These are phyloP conservation scores for Cantharis rufa DNA, from an alignment of 2,888 invertebrate species.

Conservation along the genomic window DNA sequence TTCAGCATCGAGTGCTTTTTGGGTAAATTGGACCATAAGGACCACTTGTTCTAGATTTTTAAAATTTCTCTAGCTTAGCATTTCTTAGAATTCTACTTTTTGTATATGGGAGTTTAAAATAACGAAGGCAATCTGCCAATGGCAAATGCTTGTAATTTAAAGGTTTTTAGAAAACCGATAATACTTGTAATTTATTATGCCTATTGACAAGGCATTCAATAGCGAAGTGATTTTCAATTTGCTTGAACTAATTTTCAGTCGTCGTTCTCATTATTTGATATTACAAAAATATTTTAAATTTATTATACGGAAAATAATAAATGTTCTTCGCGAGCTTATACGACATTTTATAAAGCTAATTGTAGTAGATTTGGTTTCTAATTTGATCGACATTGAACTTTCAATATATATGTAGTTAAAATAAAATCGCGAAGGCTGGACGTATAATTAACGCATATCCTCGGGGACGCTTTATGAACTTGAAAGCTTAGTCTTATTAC, in stretches of 20 bases:
- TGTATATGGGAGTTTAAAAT: slow-evolving; percentile 16
- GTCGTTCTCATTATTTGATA: background rate
- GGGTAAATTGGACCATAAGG: slow-evolving; percentile 39
- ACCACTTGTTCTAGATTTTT: slow-evolving; percentile 14
- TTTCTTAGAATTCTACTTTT: background rate
- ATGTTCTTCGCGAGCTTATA: too few relatives aligned
- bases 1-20: slow-evolving; percentile 39
- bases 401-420: too few relatives aligned
- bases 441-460: background rate
- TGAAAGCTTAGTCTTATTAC: background rate
- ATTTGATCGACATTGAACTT: background rate
- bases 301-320: background rate
- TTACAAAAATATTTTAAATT: background rate
- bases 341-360: background rate
- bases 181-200: background rate
- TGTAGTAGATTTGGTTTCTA: background rate
- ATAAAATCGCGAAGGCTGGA: background rate
- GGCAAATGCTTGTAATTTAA: slow-evolving; percentile 20
- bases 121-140: slow-evolving; percentile 22
- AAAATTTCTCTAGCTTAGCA: slow-evolving; percentile 7
- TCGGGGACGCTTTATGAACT: background rate
- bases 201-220: background rate
- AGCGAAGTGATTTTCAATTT: background rate
- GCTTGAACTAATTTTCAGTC: background rate
- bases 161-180: slow-evolving; percentile 7